These are phyloP conservation scores for Nasonia oneida DNA, from an alignment of 2,888 invertebrate genomes.

Conservation along the genomic window DNA sequence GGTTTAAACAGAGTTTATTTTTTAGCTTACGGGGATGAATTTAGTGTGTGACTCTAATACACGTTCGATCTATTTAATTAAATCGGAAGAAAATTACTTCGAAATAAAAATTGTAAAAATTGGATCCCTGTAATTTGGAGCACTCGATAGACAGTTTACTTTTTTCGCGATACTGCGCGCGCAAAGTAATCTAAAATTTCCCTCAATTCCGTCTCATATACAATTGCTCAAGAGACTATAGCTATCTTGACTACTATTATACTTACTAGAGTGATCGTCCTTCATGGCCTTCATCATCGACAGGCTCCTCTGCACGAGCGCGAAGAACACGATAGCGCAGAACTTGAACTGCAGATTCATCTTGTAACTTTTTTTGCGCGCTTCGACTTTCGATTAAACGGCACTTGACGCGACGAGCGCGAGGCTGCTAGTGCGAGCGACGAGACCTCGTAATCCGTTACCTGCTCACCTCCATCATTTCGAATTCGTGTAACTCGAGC, in stretches of 20 bases:
- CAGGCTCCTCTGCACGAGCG: constrained; percentile 63
- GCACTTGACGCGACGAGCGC: background rate
- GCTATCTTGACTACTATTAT: constrained; percentile 21
- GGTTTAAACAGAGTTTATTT: background rate
- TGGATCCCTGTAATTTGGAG: background rate
- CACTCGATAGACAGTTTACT: background rate
- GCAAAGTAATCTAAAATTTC: background rate
- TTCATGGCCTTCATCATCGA: constrained; percentile 69
- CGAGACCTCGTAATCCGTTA: background rate
- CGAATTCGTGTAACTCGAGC: constrained; percentile 4
- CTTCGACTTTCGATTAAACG: background rate
- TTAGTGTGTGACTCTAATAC: background rate
- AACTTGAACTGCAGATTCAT: constrained; percentile 62
- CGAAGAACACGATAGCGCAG: constrained; percentile 63
- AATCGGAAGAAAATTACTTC: background rate
- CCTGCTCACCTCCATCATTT: background rate
- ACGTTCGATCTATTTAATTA: background rate
- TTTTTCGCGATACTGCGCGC: too few relatives aligned
- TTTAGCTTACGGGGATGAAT: background rate
- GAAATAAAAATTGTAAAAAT: background rate
- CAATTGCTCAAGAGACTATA: background rate
- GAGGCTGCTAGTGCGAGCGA: background rate
- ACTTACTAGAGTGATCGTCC: constrained; percentile 73
- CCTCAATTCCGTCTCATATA: background rate
- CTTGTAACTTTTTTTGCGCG: constrained; percentile 17